These are phyloP conservation scores for Dolichomitus sp. DNA, from an alignment of 2,888 invertebrate genomes.

Conservation along the genomic window DNA sequence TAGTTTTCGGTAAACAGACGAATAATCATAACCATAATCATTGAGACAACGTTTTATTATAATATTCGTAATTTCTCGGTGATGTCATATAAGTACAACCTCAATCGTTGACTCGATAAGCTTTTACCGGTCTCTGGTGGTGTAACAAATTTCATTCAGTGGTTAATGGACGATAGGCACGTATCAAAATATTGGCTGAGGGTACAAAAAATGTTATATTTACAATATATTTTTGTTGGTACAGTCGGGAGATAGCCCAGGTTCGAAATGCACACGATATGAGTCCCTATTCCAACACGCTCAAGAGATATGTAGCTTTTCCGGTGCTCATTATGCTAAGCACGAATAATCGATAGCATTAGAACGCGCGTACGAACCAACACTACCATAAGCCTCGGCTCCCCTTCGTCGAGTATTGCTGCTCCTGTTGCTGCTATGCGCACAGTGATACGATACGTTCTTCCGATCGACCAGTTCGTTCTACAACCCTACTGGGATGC, in stretches of 20 bases:
- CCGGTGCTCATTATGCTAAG: slow-evolving; percentile 84
- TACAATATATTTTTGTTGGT: too few relatives aligned
- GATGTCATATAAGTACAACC: too few relatives aligned
- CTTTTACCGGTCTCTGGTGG: too few relatives aligned
- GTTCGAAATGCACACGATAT: neutral
- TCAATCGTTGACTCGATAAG: too few relatives aligned
- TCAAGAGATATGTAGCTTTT: slow-evolving; percentile 74
- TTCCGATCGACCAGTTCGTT: slow-evolving; percentile 44
- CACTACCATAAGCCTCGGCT: slow-evolving; percentile 24
- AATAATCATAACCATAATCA: too few relatives aligned
- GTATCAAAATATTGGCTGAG: neutral
- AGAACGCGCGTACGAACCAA: slow-evolving; percentile 69
- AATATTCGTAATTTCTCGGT: too few relatives aligned
- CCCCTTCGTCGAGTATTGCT: slow-evolving; percentile 20
- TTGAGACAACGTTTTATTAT: too few relatives aligned
- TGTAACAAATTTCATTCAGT: too few relatives aligned
- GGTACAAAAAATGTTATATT: neutral
- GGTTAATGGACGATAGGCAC: too few relatives aligned
- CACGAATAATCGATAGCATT: slow-evolving; percentile 83
- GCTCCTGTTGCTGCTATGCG: neutral
- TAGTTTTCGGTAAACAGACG: too few relatives aligned
- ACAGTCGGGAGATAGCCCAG: neutral
- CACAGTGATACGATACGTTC: slow-evolving; percentile 35
- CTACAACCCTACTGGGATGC: slow-evolving; percentile 11
- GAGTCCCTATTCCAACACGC: neutral